Evolutionary conservation across 2,113 vertebrate species (phyloP).

Genomic region (Madoqua kirkii): DNA sequence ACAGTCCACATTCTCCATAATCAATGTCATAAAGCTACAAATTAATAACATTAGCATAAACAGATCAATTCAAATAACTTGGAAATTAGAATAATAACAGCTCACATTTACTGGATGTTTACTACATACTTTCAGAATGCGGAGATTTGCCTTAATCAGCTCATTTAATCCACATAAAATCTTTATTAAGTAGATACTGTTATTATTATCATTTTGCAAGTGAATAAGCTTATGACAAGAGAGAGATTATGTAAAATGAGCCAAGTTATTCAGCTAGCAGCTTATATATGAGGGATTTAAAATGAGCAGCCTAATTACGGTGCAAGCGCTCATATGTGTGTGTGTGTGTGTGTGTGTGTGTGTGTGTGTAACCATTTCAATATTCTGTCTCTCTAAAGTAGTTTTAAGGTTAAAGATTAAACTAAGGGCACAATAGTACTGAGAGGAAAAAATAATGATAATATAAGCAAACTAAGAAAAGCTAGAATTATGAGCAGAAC

Average conservation of each 20-base stretch:
- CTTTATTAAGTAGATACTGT: not conserved
- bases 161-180: slow-evolving; percentile 1
- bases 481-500: not conserved
- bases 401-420: not conserved
- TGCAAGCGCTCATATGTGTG: not conserved
- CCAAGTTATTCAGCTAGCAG: not conserved
- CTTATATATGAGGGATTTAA: not conserved
- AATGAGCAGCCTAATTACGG: not conserved
- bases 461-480: not conserved
- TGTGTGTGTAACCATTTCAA: not conserved
- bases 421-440: not conserved
- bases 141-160: not conserved
- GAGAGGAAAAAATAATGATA: not conserved
- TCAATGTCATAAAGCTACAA: slow-evolving; percentile 6
- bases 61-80: not conserved
- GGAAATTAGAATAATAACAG: slow-evolving; percentile 1
- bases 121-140: not conserved
- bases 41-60: slow-evolving; percentile 23
- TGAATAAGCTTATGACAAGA: not conserved
- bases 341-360: not conserved
- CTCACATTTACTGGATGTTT: slow-evolving; percentile 20
- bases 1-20: not conserved
- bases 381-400: not conserved
- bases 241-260: not conserved
- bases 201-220: slow-evolving; percentile 15